Evolutionary conservation across 2,797 vertebrate species (phyloP).

Genomic region (Rhynchotus rufescens): DNA sequence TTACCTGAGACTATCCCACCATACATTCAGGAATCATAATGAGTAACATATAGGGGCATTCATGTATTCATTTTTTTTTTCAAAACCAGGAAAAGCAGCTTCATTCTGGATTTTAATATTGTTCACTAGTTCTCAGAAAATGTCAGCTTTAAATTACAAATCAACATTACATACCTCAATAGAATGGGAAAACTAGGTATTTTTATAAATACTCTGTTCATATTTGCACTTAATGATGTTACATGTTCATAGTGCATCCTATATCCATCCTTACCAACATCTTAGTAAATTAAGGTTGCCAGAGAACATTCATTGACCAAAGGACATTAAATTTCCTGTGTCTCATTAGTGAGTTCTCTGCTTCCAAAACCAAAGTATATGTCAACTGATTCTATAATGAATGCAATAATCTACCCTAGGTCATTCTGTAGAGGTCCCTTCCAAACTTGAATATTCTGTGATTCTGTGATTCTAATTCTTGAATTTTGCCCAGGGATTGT

Average conservation of each 20-base stretch:
- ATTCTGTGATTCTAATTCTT: too few relatives aligned
- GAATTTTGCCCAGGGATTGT: background rate
- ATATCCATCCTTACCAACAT: too few relatives aligned
- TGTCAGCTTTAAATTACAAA: background rate
- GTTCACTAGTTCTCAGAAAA: background rate
- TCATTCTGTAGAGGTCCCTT: too few relatives aligned
- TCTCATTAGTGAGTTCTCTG: background rate
- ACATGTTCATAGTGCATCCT: background rate
- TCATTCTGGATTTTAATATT: conserved; percentile 8
- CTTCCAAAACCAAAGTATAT: background rate
- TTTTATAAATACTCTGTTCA: background rate
- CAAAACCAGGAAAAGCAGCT: background rate
- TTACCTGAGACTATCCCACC: conserved; percentile 5
- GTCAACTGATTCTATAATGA: background rate
- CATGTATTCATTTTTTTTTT: conserved; percentile 20
- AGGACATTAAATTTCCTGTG: background rate
- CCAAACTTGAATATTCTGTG: too few relatives aligned
- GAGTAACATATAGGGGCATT: conserved; percentile 1
- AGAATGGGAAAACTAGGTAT: accelerated
- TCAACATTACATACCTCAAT: background rate
- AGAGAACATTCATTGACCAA: background rate
- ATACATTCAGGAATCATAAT: conserved; percentile 11
- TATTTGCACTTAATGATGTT: background rate
- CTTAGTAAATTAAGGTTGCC: background rate
- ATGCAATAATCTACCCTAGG: background rate